These are phyloP conservation scores for Chrysogorgia sp. DNA, from an alignment of 92 coral and sea anemone species.

Conservation along the genomic window DNA sequence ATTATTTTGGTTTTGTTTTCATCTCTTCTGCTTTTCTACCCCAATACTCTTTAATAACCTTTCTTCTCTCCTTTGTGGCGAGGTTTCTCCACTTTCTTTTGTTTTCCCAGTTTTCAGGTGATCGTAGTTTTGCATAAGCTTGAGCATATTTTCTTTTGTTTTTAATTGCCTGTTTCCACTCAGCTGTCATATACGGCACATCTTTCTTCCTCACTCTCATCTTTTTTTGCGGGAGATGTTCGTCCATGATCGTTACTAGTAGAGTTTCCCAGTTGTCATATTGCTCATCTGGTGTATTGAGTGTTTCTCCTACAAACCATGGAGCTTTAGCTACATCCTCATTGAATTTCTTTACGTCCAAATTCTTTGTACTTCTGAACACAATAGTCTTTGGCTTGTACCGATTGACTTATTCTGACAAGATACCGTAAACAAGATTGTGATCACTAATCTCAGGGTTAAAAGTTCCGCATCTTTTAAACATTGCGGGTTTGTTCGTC, in stretches of 20 bases:
- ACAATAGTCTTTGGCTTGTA: slow-evolving; percentile 45
- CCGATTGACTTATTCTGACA: slow-evolving; percentile 33
- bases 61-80: slow-evolving; percentile 54
- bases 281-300: slow-evolving; percentile 24
- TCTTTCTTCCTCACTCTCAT: neutral
- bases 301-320: slow-evolving; percentile 37
- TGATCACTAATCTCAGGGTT: slow-evolving; percentile 62
- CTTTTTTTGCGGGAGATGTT: slow-evolving; percentile 37
- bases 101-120: slow-evolving; percentile 49
- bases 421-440: slow-evolving; percentile 48
- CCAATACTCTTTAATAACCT: slow-evolving; percentile 49
- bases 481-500: slow-evolving; percentile 16
- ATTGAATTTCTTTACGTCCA: slow-evolving; percentile 23
- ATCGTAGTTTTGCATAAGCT: slow-evolving; percentile 34
- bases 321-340: slow-evolving; percentile 45
- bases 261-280: slow-evolving; percentile 36
- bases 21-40: slow-evolving; percentile 40
- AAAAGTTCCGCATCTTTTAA: slow-evolving; percentile 34
- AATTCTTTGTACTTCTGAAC: slow-evolving; percentile 46
- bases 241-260: slow-evolving; percentile 20
- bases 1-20: slow-evolving; percentile 44
- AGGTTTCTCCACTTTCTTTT: slow-evolving; percentile 52
- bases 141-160: slow-evolving; percentile 47
- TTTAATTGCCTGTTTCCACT: neutral
- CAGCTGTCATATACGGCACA: neutral